Evolutionary conservation across 1,140 invertebrate genomes (phyloP).

Genomic region (Sinella curviseta): DNA sequence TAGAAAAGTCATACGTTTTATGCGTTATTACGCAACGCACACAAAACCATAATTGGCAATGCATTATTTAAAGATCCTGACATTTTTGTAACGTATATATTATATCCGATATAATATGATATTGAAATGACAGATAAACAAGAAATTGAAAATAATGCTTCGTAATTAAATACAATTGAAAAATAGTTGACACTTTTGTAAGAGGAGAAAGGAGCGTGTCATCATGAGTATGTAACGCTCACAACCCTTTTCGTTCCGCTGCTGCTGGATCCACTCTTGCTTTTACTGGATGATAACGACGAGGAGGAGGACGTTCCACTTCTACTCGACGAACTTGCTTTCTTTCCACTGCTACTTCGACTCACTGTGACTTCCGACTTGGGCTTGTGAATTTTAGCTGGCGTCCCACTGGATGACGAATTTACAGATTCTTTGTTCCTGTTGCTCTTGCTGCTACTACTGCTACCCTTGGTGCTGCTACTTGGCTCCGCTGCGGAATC

Average conservation of each 20-base stretch:
- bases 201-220: not conserved
- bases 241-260: not conserved
- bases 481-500: not conserved
- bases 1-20: too few relatives aligned
- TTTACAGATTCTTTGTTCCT: not conserved
- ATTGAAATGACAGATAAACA: too few relatives aligned
- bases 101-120: too few relatives aligned
- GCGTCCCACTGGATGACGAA: not conserved
- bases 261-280: not conserved
- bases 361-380: not conserved
- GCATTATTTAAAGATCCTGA: too few relatives aligned
- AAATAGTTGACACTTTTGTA: too few relatives aligned
- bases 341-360: not conserved
- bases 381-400: not conserved
- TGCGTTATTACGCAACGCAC: too few relatives aligned
- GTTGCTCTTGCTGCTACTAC: not conserved
- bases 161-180: not conserved
- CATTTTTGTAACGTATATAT: too few relatives aligned
- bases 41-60: too few relatives aligned
- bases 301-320: not conserved
- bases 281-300: not conserved
- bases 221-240: constrained; percentile 17
- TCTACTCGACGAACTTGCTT: not conserved
- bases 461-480: not conserved
- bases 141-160: not conserved